Base-by-base conservation (phyloP, 2,888 invertebrate genomes). In the Strigamia crassipes region DNA sequence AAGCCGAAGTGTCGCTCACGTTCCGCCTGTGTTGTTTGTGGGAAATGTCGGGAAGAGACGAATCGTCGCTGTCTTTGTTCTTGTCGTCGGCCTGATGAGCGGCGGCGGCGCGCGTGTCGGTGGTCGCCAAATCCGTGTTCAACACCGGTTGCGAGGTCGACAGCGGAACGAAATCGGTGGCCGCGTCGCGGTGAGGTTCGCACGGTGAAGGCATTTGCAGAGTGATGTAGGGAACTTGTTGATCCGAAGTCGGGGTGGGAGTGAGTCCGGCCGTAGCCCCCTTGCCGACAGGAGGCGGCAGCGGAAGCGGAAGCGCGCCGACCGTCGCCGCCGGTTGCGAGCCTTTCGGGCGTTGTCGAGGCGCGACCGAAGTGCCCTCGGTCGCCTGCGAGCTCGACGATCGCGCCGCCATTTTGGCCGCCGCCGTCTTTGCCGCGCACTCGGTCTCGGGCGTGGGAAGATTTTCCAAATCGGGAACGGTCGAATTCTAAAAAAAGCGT, bases 1-100 rank as follows among this genome's bases (percentile, higher is more conserved):
- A 94, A 85, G 94, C 93, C 82, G 93, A 93, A 1, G 94, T 94
- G 86, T 95, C 95, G 86, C 94, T 94, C 88, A 94, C 93, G 87
- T 94, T 94, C 82, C 95, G 90, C 81, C 94, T 89, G 87, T n/a
- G n/a, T n/a, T 95, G 94, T 9, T 92, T 85, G 0, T 78, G 3
- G 27, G 38, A 38, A 66, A 15, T 41, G 21, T 61, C 21, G 18
- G 56, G n/a, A 56, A 56, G 13, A 27, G 83, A 34, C 66, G 66
- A 56, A 46, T 15, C 31, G 18, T 79, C 41, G 8, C n/a, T 78
- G 78, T 23, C 31, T 34, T 15, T 18, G 78, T 38, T 31, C 34
- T 78, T 34, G 18, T 38, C 31, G 13, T 38, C 8, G 34, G 12
- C n/a, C n/a, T n/a, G n/a, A n/a, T n/a, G n/a, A n/a, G 34, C 34